phyloP scores from a whole-genome alignment of 2,888 invertebrate species.

The Helleia helle region DNA sequence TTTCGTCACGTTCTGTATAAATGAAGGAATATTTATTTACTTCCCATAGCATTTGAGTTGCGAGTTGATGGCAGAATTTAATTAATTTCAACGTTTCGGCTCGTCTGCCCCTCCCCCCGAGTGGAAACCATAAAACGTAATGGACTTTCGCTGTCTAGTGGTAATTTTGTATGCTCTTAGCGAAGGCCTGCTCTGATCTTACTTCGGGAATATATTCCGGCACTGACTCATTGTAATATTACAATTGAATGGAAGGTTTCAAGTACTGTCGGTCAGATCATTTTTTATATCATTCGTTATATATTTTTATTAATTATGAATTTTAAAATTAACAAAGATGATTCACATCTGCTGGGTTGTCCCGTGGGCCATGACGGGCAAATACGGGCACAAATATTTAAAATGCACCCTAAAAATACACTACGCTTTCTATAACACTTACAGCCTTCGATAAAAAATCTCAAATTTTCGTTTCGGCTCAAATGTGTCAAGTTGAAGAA shows the following conservation, averaged over 20 bases:
- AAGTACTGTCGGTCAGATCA: background rate
- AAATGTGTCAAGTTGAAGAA: no score
- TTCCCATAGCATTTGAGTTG: conserved; percentile 41
- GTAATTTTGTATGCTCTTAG: conserved; percentile 52
- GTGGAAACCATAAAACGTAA: conserved; percentile 65
- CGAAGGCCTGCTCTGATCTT: conserved; percentile 46
- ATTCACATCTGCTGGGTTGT: no score
- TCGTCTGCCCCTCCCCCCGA: conserved; percentile 50
- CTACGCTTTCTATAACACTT: no score
- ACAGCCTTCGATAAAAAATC: no score
- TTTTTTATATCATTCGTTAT: no score
- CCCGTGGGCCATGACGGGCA: no score
- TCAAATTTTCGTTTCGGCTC: no score
- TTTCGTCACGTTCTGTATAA: background rate
- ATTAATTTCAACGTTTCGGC: conserved; percentile 60
- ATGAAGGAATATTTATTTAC: conserved; percentile 20
- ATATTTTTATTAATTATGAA: no score
- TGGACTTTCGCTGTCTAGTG: conserved; percentile 67
- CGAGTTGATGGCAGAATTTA: conserved; percentile 47
- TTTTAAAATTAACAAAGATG: no score
- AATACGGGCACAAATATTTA: no score
- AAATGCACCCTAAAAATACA: no score
- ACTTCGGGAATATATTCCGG: conserved; percentile 35
- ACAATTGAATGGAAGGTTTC: conserved; percentile 7
- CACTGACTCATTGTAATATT: conserved; percentile 19